Evolutionary conservation across 2,113 vertebrate species (phyloP), one percentile per base, ranked within the genome.

Genomic region (Scartelaos histophorus): DNA sequence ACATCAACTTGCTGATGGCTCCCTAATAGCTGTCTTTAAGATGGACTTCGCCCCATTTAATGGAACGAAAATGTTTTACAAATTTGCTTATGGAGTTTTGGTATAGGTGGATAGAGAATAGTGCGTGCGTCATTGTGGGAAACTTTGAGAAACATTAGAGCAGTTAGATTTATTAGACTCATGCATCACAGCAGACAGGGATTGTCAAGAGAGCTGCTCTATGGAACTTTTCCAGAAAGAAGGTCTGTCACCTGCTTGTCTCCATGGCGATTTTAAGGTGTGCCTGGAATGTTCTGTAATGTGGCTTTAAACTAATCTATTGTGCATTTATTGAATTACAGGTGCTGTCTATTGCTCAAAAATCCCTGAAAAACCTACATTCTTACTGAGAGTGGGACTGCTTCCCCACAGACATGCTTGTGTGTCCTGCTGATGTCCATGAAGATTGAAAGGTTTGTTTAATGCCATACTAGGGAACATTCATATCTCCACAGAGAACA

Each of bases 1-100:
- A 62, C 61, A 17, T 64, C 34, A 43, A 64, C 34, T 64, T 34
- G 38, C 34, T 43, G 34, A 64, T 64, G 11, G 34, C 61, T 43
- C 29, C 29, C 61, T 43, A 64, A 64, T 64, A 38, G 61, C 61
- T 38, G 17, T 64, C 61, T 64, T 64, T 38, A 64, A 64, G 34
- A 43, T 64, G 17, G 61, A 38, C 34, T 43, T 43, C 34, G n/a
- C 34, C 34, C 19, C 34, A 19, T 64, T 43, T 64, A 13, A 64
- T 11, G n/a, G 16, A 7, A 34, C 3, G 7, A 9, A 64, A 64
- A 64, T 43, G 34, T 21, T 64, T 64, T 19, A 43, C 61, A 64
- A 64, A 64, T 64, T 13, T n/a, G 21, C 61, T 64, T 38, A n/a
- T 38, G 16, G 17, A 21, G 7, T 3, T 2, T 64, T 16, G 13